Evolutionary conservation across 2,888 invertebrate species (phyloP).

Genomic region (Empis stercorea): DNA sequence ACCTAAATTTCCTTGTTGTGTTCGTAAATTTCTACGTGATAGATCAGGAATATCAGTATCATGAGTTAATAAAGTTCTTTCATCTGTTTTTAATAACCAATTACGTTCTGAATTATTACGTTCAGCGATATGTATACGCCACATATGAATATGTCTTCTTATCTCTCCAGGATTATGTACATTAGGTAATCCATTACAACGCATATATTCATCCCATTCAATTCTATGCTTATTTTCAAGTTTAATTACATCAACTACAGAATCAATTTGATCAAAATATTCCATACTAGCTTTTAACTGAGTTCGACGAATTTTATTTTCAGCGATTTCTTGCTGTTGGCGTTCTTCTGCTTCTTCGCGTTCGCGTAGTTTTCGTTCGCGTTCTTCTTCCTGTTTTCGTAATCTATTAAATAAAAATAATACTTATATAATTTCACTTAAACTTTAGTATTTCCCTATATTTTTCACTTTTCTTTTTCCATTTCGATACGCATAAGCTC

Average conservation of each 20-base stretch:
- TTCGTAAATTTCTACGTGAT: constrained; percentile 24
- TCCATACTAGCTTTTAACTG: constrained; percentile 31
- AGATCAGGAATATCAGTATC: constrained; percentile 27
- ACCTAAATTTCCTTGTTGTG: constrained; percentile 30
- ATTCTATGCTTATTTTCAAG: constrained; percentile 22
- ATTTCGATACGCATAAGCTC: constrained; percentile 35
- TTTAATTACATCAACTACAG: constrained; percentile 27
- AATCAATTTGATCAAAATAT: constrained; percentile 26
- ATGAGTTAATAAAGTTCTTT: constrained; percentile 33
- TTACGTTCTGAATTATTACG: constrained; percentile 26
- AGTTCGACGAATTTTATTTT: constrained; percentile 29
- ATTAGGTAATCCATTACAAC: constrained; percentile 35
- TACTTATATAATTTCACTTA: constrained; percentile 4
- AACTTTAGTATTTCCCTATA: background rate
- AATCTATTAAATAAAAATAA: constrained; percentile 17
- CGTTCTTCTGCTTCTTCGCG: constrained; percentile 32
- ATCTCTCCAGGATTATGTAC: constrained; percentile 33
- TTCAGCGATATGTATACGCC: constrained; percentile 25
- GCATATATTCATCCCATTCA: constrained; percentile 36
- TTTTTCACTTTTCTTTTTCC: constrained; percentile 32
- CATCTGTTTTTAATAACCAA: constrained; percentile 33
- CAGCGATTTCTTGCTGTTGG: constrained; percentile 30
- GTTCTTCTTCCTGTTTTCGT: constrained; percentile 33
- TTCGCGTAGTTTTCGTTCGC: constrained; percentile 31
- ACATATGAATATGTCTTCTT: constrained; percentile 35